Percentiles rank a stretch among this genome's conserved stretches.
phyloP scores from a whole-genome alignment of 1,140 invertebrate genomes.

The Panagrolaimus sp. region DNA sequence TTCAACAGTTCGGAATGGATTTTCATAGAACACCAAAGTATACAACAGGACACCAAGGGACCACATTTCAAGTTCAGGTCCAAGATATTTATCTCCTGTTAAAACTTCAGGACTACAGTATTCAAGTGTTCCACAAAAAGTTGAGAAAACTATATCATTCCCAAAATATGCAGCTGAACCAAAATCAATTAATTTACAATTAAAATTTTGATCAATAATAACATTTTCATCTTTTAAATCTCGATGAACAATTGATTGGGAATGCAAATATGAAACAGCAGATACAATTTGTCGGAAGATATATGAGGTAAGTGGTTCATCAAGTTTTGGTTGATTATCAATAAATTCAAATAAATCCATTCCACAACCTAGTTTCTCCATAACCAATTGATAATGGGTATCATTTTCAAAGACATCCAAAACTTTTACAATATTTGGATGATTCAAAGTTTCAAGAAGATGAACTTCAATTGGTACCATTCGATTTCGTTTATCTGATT shows the following conservation, averaged over 20 bases:
- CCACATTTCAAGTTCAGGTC: slow-evolving; percentile 66
- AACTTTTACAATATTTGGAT: slow-evolving; percentile 72
- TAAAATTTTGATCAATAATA: slow-evolving; percentile 71
- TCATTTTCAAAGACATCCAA: slow-evolving; percentile 72
- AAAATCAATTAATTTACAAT: slow-evolving; percentile 74
- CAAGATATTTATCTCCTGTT: slow-evolving; percentile 67
- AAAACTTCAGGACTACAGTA: slow-evolving; percentile 75
- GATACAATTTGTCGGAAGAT: slow-evolving; percentile 87
- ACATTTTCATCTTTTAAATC: slow-evolving; percentile 75
- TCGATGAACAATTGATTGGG: slow-evolving; percentile 89
- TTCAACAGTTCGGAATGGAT: slow-evolving; percentile 73
- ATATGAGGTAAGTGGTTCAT: slow-evolving; percentile 70
- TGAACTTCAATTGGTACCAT: slow-evolving; percentile 70
- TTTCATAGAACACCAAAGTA: slow-evolving; percentile 71
- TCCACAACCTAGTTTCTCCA: slow-evolving; percentile 74
- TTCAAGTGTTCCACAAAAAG: slow-evolving; percentile 75
- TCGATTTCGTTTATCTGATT: slow-evolving; percentile 28
- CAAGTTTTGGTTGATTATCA: slow-evolving; percentile 68
- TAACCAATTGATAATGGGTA: slow-evolving; percentile 71
- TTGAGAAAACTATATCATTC: slow-evolving; percentile 67
- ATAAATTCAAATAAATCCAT: slow-evolving; percentile 78
- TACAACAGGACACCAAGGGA: slow-evolving; percentile 71
- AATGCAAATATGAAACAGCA: slow-evolving; percentile 87
- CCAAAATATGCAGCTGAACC: slow-evolving; percentile 66
- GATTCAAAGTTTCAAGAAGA: slow-evolving; percentile 67